Evolutionary conservation across 2,113 vertebrate species (phyloP), one percentile per base, ranked within the genome.

Genomic region (Aspidoscelis tigris): DNA sequence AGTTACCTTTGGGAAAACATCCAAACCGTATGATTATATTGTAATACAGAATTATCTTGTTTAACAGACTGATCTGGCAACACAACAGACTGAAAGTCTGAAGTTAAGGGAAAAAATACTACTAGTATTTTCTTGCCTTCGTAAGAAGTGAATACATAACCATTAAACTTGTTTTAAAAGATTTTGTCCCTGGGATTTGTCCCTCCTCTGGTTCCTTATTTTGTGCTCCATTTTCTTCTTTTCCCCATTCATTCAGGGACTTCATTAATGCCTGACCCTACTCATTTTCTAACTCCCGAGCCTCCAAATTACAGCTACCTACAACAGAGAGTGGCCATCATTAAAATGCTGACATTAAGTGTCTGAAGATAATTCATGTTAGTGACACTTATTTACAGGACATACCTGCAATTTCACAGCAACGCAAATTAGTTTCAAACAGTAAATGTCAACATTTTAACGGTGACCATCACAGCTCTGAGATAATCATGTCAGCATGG

Each of bases 81-180:
- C 92, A 89, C 91, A 94, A 92, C 93, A 94, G 92, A 95, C 92
- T 93, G 89, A 93, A 90, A 96, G 94, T 93, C 92, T 94, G 95
- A 92, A 95, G 94, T 94, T 95, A 93, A 95, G 93, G 92, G 89
- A 93, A 95, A 94, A 96, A 95, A 94, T 82, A 91, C 93, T 94
- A 95, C 95, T 95, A 95, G 92, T 93, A 93, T 95, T 95, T 91
- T 83, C 87, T 90, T 85, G 86, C 89, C 94, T 94, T 93, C 91
- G 91, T 71, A 84, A 83, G 92, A 91, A 94, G 78, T 76, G 83
- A 93, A 89, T 91, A 84, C 88, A 87, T 87, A 88, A 95, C 95
- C 91, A 1, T 93, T 86, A 94, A 95, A 95, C 88, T 73, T 50
- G 77, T 80, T 92, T 90, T 85, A 82, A 82, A 93, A 73, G 88